phyloP scores from a whole-genome alignment of 2,797 vertebrate species.

The Sebastes minor region DNA sequence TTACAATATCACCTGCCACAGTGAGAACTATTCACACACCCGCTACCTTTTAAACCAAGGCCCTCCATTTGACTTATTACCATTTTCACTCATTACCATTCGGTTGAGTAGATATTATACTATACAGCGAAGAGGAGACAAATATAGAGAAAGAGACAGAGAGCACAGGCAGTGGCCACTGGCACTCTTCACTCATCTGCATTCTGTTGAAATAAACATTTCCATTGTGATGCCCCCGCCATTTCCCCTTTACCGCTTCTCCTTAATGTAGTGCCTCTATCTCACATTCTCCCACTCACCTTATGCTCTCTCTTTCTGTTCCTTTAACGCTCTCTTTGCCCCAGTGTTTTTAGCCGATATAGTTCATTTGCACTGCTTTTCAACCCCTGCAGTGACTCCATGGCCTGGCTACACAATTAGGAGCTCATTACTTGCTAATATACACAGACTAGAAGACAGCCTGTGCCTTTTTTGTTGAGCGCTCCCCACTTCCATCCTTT shows the following conservation, averaged over 20 bases:
- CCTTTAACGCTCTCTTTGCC: slow-evolving; percentile 38
- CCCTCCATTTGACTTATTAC: slow-evolving; percentile 35
- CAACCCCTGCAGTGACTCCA: slow-evolving; percentile 60
- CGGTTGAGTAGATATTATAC: slow-evolving; percentile 31
- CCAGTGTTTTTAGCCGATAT: slow-evolving; percentile 53
- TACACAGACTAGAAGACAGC: slow-evolving; percentile 58
- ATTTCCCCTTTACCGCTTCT: slow-evolving; percentile 16
- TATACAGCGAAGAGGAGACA: slow-evolving; percentile 15
- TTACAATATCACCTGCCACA: slow-evolving; percentile 30
- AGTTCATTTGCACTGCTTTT: slow-evolving; percentile 50
- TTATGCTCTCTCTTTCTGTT: slow-evolving; percentile 38
- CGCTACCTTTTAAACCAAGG: slow-evolving; percentile 29
- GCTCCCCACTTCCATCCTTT: slow-evolving; percentile 42
- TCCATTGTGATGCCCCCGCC: slow-evolving; percentile 17
- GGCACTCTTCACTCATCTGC: slow-evolving; percentile 50
- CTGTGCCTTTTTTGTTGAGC: slow-evolving; percentile 39
- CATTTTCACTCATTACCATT: slow-evolving; percentile 50
- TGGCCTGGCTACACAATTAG: slow-evolving; percentile 74
- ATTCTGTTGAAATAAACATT: slow-evolving; percentile 57
- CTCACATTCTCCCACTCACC: slow-evolving; percentile 31
- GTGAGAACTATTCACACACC: slow-evolving; percentile 34
- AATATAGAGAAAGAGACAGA: neutral
- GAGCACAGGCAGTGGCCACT: neutral
- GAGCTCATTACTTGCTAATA: slow-evolving; percentile 76
- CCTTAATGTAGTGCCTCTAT: slow-evolving; percentile 35